Base-by-base conservation (phyloP, 2,797 vertebrate genomes). In the Halcyon smyrnensis region DNA sequence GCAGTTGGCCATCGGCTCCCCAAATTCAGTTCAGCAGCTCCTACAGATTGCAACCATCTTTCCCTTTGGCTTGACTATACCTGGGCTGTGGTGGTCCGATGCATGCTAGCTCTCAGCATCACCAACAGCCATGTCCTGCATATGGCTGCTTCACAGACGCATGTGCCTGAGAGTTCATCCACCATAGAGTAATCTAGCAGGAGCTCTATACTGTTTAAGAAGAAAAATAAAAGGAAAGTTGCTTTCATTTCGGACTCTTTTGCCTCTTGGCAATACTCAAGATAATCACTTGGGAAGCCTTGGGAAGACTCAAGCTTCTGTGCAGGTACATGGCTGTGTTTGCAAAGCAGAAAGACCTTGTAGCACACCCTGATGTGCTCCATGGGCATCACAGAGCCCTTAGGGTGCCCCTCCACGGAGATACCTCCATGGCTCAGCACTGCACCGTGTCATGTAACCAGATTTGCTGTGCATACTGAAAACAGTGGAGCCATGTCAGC, bases 41-140 rank as follows among this genome's bases (percentile, higher is more conserved):
- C 74, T 83, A 63, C 87, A 85, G 57, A 94, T 87, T 93, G 71
- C 36, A 79, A 56, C 70, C 83, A 92, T 9, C 16, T 75, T 91
- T 86, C 15, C 36, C 14, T 54, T 70, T 70, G 34, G 37, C 27
- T 91, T 60, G 37, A 27, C 54, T 69, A 1, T 37, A 34, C 71
- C 91, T 93, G 89, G 18, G 28, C 43, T 16, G 8, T 3, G 5
- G 68, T 34, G 53, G 19, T 88, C 41, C 77, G 73, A 75, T 13
- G 21, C 8, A 12, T 50, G 67, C 17, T 57, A 67, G 36, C 5
- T 81, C 76, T 70, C 69, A 73, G 30, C 76, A 53, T 60, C 36
- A 54, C 57, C 28, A 34, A 21, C 54, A 80, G 21, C 13, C 9
- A 1, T 30, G 19, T 8, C 37, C 30, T 48, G 18, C 37, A 19